Evolutionary conservation across 2,797 vertebrate species (phyloP).

Genomic region (Yasuhikotakia modesta): DNA sequence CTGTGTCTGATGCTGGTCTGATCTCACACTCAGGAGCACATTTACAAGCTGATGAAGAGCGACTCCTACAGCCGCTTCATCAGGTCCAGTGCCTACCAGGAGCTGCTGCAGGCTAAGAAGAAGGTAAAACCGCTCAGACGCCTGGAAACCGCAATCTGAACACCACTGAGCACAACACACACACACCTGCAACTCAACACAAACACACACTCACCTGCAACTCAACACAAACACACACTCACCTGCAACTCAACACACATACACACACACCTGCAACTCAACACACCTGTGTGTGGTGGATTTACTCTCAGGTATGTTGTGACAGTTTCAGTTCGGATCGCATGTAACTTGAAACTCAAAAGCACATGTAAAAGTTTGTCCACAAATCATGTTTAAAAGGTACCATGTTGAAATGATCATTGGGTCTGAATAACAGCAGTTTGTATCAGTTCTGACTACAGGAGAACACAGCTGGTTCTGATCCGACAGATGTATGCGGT

Average conservation of each 20-base stretch:
- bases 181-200: neutral
- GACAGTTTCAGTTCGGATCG: too few species aligned
- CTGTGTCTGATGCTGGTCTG: neutral
- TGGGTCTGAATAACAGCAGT: too few species aligned
- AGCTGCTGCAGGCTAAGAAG: conserved; percentile 88
- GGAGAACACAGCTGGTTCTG: too few species aligned
- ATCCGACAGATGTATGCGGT: neutral
- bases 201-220: neutral
- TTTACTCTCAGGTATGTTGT: too few species aligned
- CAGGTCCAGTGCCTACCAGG: conserved; percentile 88
- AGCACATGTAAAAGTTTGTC: too few species aligned
- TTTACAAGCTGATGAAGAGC: conserved; percentile 91
- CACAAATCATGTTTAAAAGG: too few species aligned
- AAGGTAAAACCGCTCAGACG: conserved; percentile 76
- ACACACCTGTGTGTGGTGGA: too few species aligned
- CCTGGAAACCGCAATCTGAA: conserved; percentile 47
- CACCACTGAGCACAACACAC: neutral
- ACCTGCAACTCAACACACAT: too few species aligned
- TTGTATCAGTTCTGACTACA: too few species aligned
- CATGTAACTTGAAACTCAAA: too few species aligned
- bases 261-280: neutral
- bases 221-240: neutral
- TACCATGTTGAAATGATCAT: too few species aligned
- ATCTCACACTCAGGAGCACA: conserved; percentile 79
- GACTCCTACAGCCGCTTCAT: conserved; percentile 89